Evolutionary conservation across 2,113 vertebrate genomes (phyloP), one percentile per base, ranked within the genome.

Genomic region (Sisor rabdophorus): DNA sequence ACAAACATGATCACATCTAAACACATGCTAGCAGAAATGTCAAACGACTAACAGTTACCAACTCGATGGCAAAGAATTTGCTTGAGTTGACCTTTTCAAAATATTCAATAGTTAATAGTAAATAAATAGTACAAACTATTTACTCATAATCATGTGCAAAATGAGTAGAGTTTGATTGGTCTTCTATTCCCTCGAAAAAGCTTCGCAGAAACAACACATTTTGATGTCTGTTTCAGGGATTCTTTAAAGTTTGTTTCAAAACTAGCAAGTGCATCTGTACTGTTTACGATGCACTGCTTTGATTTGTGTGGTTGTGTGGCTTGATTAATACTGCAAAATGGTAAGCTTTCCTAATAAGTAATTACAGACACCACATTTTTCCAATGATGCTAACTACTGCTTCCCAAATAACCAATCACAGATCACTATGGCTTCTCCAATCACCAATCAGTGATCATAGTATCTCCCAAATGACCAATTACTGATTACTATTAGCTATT

Each of bases 1-100:
- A 71, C 74, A 56, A 79, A 44, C n/a, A 3, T 52, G 12, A 30
- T 32, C 44, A 36, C 26, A 58, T 47, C 64, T 71, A 53, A 71
- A 30, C 40, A 30, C 54, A 60, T n/a, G 22, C 50, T 56, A 36
- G 44, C 8, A 32, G 22, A 79, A 22, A 56, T 16, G 17, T 40
- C 36, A 30, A 26, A 36, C 54, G 22, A 55, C 13, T 17, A 10
- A 55, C 52, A 10, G 69, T 55, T 48, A 19, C 16, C 30, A 30
- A 52, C 24, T 3, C 1, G 10, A 52, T 17, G 19, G 22, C 16
- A 68, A 52, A 52, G 16, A 10, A 28, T 50, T 4, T 20, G 19
- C 22, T 15, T 24, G 20, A 40, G 4, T 1, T 11, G 3, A 20
- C 0, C 7, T 24, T 67, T 24, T 6, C 64, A 67, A 48, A 67